A percentile compares a stretch with the other conserved stretches of the same genome.
phyloP scores from a whole-genome alignment of 1,140 invertebrate genomes.

The Conopomorpha cramerella region DNA sequence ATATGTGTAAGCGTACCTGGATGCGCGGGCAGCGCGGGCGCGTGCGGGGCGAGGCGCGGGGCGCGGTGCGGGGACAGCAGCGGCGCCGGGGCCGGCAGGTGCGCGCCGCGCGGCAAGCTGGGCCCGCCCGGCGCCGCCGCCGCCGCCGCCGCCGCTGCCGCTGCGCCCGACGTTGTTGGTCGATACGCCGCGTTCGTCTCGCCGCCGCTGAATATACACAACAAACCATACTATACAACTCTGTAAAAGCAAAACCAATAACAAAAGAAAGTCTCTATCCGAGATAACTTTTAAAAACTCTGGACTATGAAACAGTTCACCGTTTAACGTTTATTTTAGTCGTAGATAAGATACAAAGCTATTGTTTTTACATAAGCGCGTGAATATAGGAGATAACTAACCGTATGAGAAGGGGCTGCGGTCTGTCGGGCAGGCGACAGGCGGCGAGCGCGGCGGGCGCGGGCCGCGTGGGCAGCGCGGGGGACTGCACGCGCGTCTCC shows the following conservation, averaged over 20 bases:
- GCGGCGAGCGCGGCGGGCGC: slow-evolving; percentile 25
- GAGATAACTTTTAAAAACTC: too few species aligned
- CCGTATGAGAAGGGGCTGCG: slow-evolving; percentile 38
- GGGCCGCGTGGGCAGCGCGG: slow-evolving; percentile 44
- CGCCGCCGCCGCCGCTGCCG: slow-evolving; percentile 8
- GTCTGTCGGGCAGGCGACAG: slow-evolving; percentile 30
- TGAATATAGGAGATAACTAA: too few species aligned
- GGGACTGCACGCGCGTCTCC: slow-evolving; percentile 44
- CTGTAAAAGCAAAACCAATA: too few species aligned
- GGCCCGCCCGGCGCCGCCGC: slow-evolving; percentile 19
- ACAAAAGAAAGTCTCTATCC: too few species aligned
- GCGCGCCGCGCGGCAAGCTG: slow-evolving; percentile 38
- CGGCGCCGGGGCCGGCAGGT: slow-evolving; percentile 22
- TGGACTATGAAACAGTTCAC: too few species aligned
- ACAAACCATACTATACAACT: too few species aligned
- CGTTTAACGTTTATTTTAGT: too few species aligned
- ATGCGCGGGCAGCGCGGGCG: slow-evolving; percentile 52
- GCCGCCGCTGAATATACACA: slow-evolving; percentile 12
- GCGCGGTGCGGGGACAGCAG: slow-evolving; percentile 12
- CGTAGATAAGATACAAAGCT: too few species aligned
- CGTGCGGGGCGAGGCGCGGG: slow-evolving; percentile 41
- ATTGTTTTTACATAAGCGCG: too few species aligned
- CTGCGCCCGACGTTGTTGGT: slow-evolving; percentile 10
- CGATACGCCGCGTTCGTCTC: slow-evolving; percentile 12
- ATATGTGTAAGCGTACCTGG: slow-evolving; percentile 34